Evolutionary conservation across 2,797 vertebrate genomes (phyloP), one percentile per base, ranked within the genome.

Genomic region (Limosa lapponica): DNA sequence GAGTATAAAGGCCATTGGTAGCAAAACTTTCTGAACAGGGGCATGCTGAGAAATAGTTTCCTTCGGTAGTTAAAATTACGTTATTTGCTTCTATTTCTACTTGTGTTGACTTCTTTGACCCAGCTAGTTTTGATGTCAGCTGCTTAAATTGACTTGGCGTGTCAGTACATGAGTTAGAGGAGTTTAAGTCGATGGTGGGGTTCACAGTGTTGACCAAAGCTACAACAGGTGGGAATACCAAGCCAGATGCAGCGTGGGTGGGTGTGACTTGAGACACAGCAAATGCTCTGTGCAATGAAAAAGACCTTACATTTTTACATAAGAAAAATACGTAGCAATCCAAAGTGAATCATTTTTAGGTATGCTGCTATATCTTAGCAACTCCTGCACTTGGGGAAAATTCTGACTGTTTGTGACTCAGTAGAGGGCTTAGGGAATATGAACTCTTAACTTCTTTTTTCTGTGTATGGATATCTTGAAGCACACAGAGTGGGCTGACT

Each of bases 171-270:
- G 86, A 55, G 51, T 62, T 94, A 34, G 14, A 22, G 22, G 61
- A n/a, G 19, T 51, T 64, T 6, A 34, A 81, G 69, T 54, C 61
- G 49, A 24, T 0, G 4, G 8, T 58, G 39, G 43, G 34, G 66
- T 86, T 82, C 43, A 19, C 13, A 34, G 48, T 57, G 54, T 1
- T 93, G 95, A 37, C 89, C 69, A 23, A 27, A 78, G 57, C 66
- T 59, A 4, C 65, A 23, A 34, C 73, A 82, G 80, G 90, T 90
- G 69, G 80, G 66, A 80, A 46, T 16, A 8, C 14, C 13, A 46
- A 90, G 71, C 59, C 95, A 88, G 90, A 51, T 91, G 74, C 66
- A 11, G 16, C 1, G 86, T 95, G 70, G 86, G 82, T 16, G 75
- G 52, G 37, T 95, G 87, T 2, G 49, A 86, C 54, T 54, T 44